phyloP scores from a whole-genome alignment of 2,797 vertebrate genomes.

The Onychomys arenicola region DNA sequence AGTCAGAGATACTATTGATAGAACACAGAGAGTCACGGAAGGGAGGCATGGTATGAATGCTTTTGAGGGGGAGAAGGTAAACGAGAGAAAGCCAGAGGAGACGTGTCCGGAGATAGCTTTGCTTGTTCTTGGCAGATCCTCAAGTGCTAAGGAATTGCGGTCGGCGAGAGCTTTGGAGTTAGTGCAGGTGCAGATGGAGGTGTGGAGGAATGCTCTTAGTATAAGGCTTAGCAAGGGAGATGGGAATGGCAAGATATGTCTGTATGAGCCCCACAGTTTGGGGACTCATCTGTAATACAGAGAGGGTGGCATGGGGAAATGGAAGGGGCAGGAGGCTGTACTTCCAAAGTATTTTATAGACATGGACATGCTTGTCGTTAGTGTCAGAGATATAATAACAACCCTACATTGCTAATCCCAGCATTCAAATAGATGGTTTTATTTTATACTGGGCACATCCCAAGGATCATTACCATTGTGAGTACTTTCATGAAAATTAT shows the following conservation, averaged over 20 bases:
- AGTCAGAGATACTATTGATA: background rate
- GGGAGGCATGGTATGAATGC: background rate
- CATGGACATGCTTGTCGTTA: background rate
- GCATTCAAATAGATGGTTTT: conserved; percentile 18
- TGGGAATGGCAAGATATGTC: background rate
- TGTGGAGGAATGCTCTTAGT: background rate
- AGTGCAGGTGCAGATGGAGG: background rate
- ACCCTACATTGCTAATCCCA: background rate
- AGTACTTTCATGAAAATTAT: background rate
- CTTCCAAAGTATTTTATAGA: conserved; percentile 7
- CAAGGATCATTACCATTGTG: background rate
- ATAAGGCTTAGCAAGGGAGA: background rate
- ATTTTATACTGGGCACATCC: background rate
- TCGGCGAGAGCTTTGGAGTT: background rate
- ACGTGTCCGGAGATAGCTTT: background rate
- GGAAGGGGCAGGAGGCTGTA: background rate
- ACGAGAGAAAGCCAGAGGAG: background rate
- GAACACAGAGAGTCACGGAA: background rate
- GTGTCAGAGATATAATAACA: background rate
- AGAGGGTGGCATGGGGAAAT: too few relatives aligned
- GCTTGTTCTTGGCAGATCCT: background rate
- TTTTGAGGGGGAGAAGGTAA: background rate
- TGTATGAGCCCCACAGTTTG: background rate
- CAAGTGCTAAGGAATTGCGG: background rate
- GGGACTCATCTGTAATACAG: background rate